Conservation (phyloP, 2,113 vertebrate species). For the Tiliqua scincoides region DNA sequence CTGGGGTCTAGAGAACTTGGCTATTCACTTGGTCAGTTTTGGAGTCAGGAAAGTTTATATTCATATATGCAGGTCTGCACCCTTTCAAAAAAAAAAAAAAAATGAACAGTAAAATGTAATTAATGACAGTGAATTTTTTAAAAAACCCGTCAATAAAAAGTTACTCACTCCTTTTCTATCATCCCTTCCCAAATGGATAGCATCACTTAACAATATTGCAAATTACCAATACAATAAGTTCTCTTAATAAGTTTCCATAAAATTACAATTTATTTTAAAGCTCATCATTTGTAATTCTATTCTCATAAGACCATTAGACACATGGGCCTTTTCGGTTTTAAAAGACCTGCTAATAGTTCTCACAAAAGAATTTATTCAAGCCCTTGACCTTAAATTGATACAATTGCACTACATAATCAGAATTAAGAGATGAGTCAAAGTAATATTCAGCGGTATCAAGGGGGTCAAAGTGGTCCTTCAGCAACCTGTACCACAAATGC, state of each 20-base stretch:
- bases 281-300: slow-evolving; percentile 63
- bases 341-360: slow-evolving; percentile 56
- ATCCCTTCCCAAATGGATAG: slow-evolving; percentile 56
- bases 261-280: slow-evolving; percentile 72
- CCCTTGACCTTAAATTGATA: slow-evolving; percentile 73
- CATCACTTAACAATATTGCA: slow-evolving; percentile 52
- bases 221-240: slow-evolving; percentile 66
- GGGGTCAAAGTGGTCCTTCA: slow-evolving; percentile 41
- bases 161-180: slow-evolving; percentile 52
- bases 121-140: slow-evolving; percentile 24
- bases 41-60: not conserved
- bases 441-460: slow-evolving; percentile 38
- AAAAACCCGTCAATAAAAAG: slow-evolving; percentile 25
- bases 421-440: slow-evolving; percentile 72
- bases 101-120: slow-evolving; percentile 19
- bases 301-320: slow-evolving; percentile 63
- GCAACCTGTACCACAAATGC: not conserved
- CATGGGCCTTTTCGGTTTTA: slow-evolving; percentile 66
- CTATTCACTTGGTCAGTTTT: slow-evolving; percentile 25
- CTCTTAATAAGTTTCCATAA: slow-evolving; percentile 68
- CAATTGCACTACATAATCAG: slow-evolving; percentile 72
- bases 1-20: slow-evolving; percentile 39
- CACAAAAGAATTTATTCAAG: slow-evolving; percentile 65
- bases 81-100: slow-evolving; percentile 9
- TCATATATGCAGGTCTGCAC: slow-evolving; percentile 20